Base-by-base conservation (phyloP, 2,113 vertebrate genomes). In the Seriola dumerili region DNA sequence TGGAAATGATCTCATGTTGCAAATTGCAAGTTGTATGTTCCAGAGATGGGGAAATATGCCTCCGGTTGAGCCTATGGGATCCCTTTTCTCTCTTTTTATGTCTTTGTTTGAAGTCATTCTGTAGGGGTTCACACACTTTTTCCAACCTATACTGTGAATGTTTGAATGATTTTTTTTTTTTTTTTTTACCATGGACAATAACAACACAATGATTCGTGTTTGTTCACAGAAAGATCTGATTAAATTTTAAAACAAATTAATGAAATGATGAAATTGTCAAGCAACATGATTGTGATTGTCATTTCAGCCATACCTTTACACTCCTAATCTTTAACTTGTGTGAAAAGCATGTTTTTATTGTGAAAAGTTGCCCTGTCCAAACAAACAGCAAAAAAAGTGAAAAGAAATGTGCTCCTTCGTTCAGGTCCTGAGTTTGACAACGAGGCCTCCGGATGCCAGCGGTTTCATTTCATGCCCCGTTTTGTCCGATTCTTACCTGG, bases 381-480 rank as follows among this genome's bases (percentile, higher is more conserved):
- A 52, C 3, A 19, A 50, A 19, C n/a, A 23, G 65, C n/a, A 38
- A 52, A 32, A 63, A 50, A 25, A 25, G 25, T 25, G 25, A 25
- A 25, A 4, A 40, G 5, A 2, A 6, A 1, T 44, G 57, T 75
- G 54, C 81, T 66, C 72, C 69, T 68, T 87, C 4, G 87, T 87
- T 42, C 88, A 99, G 98, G 96, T 93, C 97, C 98, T 78, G 96
- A 96, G 38, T 89, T 75, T 79, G 97, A 98, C 61, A 88, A 85
- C 0, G 94, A 94, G 21, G 57, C 93, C 61, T 0, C 94, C 17
- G 96, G 91, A 25, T 99, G 98, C 83, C 97, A 96, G 61, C 95
- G 95, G 74, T 99, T 99, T 85, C 98, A 99, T 92, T 99, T 99
- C 93, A 97, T 99, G 97, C 98, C 98, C 0, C 97, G 98, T 34